A percentile compares a stretch with the other conserved stretches of the same genome.
Evolutionary conservation across 2,888 invertebrate genomes (phyloP).

Genomic region (Ornithoptera priamus): DNA sequence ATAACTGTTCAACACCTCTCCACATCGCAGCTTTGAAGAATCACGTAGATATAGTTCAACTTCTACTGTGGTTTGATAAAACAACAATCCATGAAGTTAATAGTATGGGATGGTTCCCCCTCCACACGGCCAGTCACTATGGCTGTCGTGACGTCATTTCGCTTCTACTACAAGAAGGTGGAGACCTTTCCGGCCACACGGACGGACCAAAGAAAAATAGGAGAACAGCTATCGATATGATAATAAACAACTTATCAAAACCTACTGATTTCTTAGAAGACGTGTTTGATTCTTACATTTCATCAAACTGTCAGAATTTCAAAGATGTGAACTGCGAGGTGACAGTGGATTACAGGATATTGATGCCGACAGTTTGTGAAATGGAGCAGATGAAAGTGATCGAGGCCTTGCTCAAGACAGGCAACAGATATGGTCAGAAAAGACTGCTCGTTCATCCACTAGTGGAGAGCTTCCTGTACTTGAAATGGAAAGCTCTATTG

Average conservation of each 20-base stretch:
- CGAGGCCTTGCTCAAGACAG: constrained; percentile 75
- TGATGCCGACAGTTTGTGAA: constrained; percentile 67
- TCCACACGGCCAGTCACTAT: constrained; percentile 75
- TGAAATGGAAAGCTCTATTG: constrained; percentile 79
- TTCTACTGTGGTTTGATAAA: constrained; percentile 61
- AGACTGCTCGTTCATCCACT: constrained; percentile 77
- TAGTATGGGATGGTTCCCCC: constrained; percentile 59
- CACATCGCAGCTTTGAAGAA: constrained; percentile 72
- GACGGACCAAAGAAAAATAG: constrained; percentile 62
- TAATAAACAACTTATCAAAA: constrained; percentile 74
- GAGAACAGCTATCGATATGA: constrained; percentile 75
- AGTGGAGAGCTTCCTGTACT: constrained; percentile 77
- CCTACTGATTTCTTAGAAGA: constrained; percentile 77
- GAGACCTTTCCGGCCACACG: constrained; percentile 65
- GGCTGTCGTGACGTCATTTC: constrained; percentile 80
- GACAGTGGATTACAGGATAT: constrained; percentile 72
- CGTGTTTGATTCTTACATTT: constrained; percentile 74
- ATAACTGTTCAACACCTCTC: constrained; percentile 67
- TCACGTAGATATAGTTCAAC: constrained; percentile 56
- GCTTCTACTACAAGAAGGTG: constrained; percentile 65
- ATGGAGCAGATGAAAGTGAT: constrained; percentile 79
- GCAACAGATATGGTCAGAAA: constrained; percentile 71
- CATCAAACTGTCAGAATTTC: constrained; percentile 64
- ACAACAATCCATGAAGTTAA: constrained; percentile 69
- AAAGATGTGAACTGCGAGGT: constrained; percentile 68